phyloP scores from a whole-genome alignment of 2,888 invertebrate genomes.

The Agrotis ipsilon region DNA sequence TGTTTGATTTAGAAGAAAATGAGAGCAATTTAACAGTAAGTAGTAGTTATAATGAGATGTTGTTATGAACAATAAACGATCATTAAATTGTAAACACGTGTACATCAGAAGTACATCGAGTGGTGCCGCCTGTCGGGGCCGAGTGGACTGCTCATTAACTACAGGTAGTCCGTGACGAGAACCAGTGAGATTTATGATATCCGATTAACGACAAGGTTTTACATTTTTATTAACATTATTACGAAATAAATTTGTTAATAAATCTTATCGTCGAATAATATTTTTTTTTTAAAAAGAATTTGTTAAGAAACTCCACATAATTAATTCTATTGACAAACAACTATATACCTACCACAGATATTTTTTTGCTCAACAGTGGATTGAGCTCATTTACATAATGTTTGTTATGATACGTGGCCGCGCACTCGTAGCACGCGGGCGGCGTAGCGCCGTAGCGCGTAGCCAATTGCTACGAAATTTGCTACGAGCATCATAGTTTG shows the following conservation, averaged over 20 bases:
- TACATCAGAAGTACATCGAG: neutral
- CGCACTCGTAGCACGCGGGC: constrained; percentile 17
- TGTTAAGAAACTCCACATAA: constrained; percentile 38
- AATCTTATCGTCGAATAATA: constrained; percentile 11
- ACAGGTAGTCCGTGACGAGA: neutral
- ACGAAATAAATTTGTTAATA: constrained; percentile 33
- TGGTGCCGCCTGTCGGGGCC: neutral
- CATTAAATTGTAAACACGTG: constrained; percentile 17
- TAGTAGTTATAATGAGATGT: neutral
- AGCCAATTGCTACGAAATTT: constrained; percentile 24
- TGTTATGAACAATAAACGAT: neutral
- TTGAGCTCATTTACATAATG: constrained; percentile 42
- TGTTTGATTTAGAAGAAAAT: constrained; percentile 7
- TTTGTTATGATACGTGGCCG: constrained; percentile 20
- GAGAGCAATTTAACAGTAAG: constrained; percentile 4
- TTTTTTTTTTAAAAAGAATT: constrained; percentile 14
- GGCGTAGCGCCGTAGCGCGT: constrained; percentile 14
- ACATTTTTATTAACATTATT: constrained; percentile 18
- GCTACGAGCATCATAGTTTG: constrained; percentile 14
- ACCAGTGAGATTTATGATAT: neutral
- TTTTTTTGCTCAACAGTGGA: constrained; percentile 25
- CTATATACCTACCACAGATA: constrained; percentile 15
- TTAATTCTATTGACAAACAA: constrained; percentile 45
- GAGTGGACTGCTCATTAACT: neutral
- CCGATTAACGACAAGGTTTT: constrained; percentile 21